These are phyloP conservation scores for Rostratula benghalensis DNA, from an alignment of 2,113 vertebrate genomes.

Conservation along the genomic window DNA sequence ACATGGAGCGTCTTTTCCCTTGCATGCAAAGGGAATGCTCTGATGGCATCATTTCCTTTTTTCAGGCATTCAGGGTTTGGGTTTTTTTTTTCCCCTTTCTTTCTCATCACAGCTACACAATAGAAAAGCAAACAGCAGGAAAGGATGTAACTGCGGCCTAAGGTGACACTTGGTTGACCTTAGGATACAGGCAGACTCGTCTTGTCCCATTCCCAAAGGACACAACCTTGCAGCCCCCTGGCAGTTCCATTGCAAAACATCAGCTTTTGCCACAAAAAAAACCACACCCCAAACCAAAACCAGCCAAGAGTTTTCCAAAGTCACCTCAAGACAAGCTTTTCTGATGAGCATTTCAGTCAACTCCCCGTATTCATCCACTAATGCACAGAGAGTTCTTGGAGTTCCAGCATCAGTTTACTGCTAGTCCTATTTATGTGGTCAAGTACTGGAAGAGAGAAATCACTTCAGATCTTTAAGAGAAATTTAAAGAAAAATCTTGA, in stretches of 20 bases:
- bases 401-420: neutral
- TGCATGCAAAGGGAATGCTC: neutral
- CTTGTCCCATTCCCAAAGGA: neutral
- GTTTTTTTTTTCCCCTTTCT: neutral
- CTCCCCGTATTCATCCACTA: neutral
- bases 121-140: conserved; percentile 49
- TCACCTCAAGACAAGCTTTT: neutral
- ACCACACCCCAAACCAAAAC: too few relatives aligned
- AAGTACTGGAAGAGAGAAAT: neutral
- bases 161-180: conserved; percentile 45
- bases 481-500: neutral
- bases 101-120: conserved; percentile 41
- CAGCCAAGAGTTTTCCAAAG: too few relatives aligned
- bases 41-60: conserved; percentile 46
- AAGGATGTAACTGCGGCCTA: conserved; percentile 26
- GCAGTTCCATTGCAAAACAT: neutral
- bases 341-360: neutral
- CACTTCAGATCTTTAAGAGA: neutral
- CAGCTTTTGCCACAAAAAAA: too few relatives aligned
- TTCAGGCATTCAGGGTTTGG: neutral
- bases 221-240: neutral
- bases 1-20: neutral
- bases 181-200: neutral
- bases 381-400: neutral
- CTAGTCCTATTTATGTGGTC: neutral